These are phyloP conservation scores for Pseudomugil tenellus DNA, from an alignment of 2,797 vertebrate species.

Conservation along the genomic window DNA sequence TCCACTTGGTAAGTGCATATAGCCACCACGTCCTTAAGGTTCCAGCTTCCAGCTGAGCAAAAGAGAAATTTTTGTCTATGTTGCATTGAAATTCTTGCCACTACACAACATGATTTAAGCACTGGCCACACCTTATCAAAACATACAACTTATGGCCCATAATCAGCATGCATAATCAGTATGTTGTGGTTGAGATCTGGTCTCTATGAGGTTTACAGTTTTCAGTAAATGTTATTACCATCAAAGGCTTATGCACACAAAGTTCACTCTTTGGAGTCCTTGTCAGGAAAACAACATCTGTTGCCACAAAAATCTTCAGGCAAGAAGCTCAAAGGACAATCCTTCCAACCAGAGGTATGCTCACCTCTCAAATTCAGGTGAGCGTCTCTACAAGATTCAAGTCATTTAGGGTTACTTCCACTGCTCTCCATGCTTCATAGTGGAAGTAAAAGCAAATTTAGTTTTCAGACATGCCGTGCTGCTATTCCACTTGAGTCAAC, in stretches of 20 bases:
- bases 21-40: not conserved
- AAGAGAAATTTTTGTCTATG: constrained; percentile 5
- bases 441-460: constrained; percentile 53
- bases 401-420: constrained; percentile 38
- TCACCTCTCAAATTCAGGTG: constrained; percentile 21
- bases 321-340: constrained; percentile 31
- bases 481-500: constrained; percentile 38
- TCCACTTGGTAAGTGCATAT: not conserved
- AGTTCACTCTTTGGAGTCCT: constrained; percentile 44
- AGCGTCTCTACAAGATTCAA: constrained; percentile 53
- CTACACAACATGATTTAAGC: constrained; percentile 24
- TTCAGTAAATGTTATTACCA: constrained; percentile 39
- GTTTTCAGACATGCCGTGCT: constrained; percentile 49
- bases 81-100: not conserved
- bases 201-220: constrained; percentile 51
- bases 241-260: constrained; percentile 48
- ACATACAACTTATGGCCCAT: constrained; percentile 38
- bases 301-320: constrained; percentile 39
- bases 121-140: constrained; percentile 21
- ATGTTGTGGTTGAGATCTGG: constrained; percentile 38
- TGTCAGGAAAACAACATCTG: constrained; percentile 48
- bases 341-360: constrained; percentile 43
- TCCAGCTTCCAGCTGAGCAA: not conserved
- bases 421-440: constrained; percentile 49
- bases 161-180: constrained; percentile 54